A percentile compares a stretch with the other conserved stretches of the same genome.
These are phyloP conservation scores for Plecturocebus donacophilus DNA, from an alignment of 2,113 vertebrate species.

Conservation along the genomic window DNA sequence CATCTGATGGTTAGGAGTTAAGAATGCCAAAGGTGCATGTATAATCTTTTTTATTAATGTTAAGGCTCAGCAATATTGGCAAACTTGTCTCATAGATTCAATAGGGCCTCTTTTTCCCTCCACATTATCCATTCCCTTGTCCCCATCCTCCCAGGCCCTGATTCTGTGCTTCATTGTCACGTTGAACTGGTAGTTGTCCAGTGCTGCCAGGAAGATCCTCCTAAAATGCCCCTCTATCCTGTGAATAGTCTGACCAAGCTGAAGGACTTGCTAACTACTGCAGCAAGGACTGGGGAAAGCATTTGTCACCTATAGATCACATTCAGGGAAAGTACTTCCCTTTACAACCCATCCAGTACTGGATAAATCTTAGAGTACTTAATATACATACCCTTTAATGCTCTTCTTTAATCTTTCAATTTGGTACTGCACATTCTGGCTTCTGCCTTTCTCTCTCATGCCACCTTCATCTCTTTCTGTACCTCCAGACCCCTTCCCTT, in stretches of 20 bases:
- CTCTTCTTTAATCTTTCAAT: neutral
- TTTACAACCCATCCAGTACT: neutral
- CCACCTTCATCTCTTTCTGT: neutral
- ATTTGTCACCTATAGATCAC: neutral
- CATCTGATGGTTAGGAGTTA: conserved; percentile 23
- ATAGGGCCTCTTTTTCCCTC: neutral
- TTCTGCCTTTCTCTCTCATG: neutral
- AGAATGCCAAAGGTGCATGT: neutral
- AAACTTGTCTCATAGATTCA: neutral
- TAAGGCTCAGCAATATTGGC: neutral
- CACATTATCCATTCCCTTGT: neutral
- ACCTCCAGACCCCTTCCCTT: neutral
- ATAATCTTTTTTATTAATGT: neutral
- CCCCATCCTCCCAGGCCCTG: neutral
- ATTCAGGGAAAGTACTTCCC: neutral
- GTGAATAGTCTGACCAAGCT: neutral
- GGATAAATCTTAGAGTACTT: neutral
- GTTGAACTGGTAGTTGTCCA: neutral
- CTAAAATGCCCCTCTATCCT: neutral
- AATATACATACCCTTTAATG: neutral
- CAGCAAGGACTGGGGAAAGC: neutral
- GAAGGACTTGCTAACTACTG: neutral
- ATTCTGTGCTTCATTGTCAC: neutral
- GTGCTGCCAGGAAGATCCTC: neutral
- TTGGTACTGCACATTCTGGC: neutral